Evolutionary conservation across 2,113 vertebrate species (phyloP), one percentile per base, ranked within the genome.

Genomic region (Cephalopholis sonnerati): DNA sequence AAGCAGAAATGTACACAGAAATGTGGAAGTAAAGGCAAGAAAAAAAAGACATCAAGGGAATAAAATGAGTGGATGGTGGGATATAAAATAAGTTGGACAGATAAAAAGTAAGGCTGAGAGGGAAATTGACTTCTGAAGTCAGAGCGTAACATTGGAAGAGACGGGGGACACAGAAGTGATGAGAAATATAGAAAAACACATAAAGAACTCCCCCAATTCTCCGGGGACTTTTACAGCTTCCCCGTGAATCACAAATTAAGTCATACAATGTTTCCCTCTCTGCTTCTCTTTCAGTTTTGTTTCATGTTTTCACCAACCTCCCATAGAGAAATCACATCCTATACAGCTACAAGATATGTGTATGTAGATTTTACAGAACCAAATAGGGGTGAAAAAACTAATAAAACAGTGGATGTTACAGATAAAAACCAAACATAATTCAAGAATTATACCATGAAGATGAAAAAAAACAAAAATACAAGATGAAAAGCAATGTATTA

Each of bases 71-170:
- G 87, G 53, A 87, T 32, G 53, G 81, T 73, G 68, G 55, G 65
- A 84, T 74, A 90, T 85, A 82, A 91, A 92, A 91, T 57, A 73
- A 66, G 70, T 77, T 70, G 82, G 83, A 89, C 85, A 80, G 83
- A 91, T 89, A 87, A 88, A 92, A 89, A 84, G 69, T 82, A 88
- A 91, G 87, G 79, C 82, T 62, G 83, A 74, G 69, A 82, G 65
- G 79, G 88, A 93, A 91, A 93, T 81, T 90, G 90, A 92, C 87
- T 88, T 87, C 59, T 88, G 90, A 89, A 86, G 63, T 46, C 32
- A 79, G 67, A 90, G 65, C 41, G 59, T 70, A 89, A 86, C 85
- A 91, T 39, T 44, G 61, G 67, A 80, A 83, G 54, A 82, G 88
- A 91, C 79, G 57, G 74, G 69, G 84, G 75, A 86, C 71, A 84